phyloP scores from a whole-genome alignment of 1,140 invertebrate species.

The Scaptodrosophila lebanonensis region DNA sequence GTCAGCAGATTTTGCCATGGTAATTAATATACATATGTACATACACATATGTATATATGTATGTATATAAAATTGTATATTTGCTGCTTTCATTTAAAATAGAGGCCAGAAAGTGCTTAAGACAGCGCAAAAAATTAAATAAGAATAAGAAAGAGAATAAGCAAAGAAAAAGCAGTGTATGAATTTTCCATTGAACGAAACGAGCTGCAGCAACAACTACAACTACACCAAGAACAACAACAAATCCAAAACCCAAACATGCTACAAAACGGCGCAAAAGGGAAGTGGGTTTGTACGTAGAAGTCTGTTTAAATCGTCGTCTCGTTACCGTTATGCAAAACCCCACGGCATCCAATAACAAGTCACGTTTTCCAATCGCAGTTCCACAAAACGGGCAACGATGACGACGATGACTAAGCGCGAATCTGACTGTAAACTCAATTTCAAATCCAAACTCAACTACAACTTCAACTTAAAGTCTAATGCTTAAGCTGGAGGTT shows the following conservation, averaged over 20 bases:
- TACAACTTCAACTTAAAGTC: neutral
- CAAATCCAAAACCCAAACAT: conserved; percentile 17
- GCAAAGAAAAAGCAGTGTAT: conserved; percentile 47
- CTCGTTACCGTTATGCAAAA: neutral
- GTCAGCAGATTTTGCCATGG: conserved; percentile 70
- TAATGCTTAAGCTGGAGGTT: too few relatives aligned
- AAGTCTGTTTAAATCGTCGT: neutral
- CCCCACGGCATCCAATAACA: conserved; percentile 39
- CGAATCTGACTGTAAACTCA: conserved; percentile 14
- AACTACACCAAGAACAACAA: conserved; percentile 48
- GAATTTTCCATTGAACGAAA: conserved; percentile 46
- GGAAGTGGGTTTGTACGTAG: too few relatives aligned
- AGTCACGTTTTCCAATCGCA: conserved; percentile 54
- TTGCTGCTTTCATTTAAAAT: conserved; percentile 29
- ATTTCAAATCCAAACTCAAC: neutral
- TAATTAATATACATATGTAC: neutral
- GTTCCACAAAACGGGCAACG: conserved; percentile 23
- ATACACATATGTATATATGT: conserved; percentile 26
- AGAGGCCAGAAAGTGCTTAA: conserved; percentile 44
- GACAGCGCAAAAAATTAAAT: conserved; percentile 40
- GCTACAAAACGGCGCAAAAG: conserved; percentile 1
- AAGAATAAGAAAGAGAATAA: conserved; percentile 3
- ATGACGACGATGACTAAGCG: conserved; percentile 37
- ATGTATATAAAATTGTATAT: conserved; percentile 34
- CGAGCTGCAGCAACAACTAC: conserved; percentile 36